A percentile compares a stretch with the other conserved stretches of the same genome.
phyloP scores from a whole-genome alignment of 2,113 vertebrate genomes.

The Vombatus ursinus region DNA sequence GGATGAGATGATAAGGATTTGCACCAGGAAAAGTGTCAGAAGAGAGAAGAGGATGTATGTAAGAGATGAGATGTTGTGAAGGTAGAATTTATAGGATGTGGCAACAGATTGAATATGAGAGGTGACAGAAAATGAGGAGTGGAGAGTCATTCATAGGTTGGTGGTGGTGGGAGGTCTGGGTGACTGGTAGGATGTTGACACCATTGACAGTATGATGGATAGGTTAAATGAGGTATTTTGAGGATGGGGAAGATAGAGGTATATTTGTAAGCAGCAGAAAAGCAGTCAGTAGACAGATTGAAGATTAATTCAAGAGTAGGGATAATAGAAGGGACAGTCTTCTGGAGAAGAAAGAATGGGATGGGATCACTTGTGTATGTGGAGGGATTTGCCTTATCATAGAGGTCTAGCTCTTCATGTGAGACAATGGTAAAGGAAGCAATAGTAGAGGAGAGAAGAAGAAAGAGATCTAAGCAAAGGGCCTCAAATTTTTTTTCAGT shows the following conservation, averaged over 20 bases:
- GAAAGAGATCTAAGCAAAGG: not conserved
- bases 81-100: not conserved
- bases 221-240: not conserved
- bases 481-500: not conserved
- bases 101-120: not conserved
- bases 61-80: too few relatives aligned
- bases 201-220: too few relatives aligned
- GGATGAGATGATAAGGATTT: not conserved
- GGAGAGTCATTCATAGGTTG: not conserved
- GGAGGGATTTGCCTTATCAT: not conserved
- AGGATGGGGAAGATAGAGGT: not conserved
- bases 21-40: not conserved
- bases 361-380: not conserved
- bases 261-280: not conserved
- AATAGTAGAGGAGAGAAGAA: not conserved
- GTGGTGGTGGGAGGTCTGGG: not conserved
- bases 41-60: not conserved
- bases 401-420: not conserved
- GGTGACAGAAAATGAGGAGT: not conserved
- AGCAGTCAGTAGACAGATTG: not conserved
- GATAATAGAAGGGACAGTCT: not conserved
- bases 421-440: not conserved
- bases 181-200: too few relatives aligned
- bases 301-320: not conserved
- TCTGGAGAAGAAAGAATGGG: not conserved